phyloP scores from a whole-genome alignment of 2,113 vertebrate species.

The Zootoca vivipara region DNA sequence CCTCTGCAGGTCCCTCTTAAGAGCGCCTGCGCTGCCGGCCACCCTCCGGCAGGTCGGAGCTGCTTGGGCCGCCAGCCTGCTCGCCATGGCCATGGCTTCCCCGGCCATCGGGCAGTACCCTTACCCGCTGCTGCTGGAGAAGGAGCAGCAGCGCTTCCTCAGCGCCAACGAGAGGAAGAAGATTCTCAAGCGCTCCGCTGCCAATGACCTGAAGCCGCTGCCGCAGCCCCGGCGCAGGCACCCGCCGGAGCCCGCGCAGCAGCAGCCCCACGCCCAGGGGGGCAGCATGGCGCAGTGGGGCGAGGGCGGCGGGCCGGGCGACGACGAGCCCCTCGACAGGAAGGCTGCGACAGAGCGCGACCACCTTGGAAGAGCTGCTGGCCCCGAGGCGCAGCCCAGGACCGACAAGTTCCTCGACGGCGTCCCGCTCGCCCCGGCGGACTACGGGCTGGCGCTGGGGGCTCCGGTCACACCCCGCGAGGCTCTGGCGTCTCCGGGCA shows the following conservation, averaged over 20 bases:
- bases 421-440: constrained; percentile 29
- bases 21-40: constrained; percentile 34
- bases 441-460: not conserved
- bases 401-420: not conserved
- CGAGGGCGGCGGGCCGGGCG: not conserved
- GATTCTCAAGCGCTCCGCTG: constrained; percentile 36
- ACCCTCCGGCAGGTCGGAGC: not conserved
- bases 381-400: not conserved
- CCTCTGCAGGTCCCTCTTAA: not conserved
- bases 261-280: not conserved
- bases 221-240: not conserved
- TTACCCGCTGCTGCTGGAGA: constrained; percentile 71
- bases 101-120: constrained; percentile 79
- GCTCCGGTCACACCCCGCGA: constrained; percentile 2
- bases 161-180: constrained; percentile 65
- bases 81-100: constrained; percentile 78
- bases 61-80: not conserved
- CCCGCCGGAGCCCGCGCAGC: not conserved
- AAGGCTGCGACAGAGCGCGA: not conserved
- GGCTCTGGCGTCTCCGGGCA: not conserved
- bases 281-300: not conserved
- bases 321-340: not conserved
- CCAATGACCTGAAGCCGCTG: constrained; percentile 32
- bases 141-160: constrained; percentile 73
- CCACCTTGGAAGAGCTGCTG: not conserved